A percentile compares a stretch with the other conserved stretches of the same genome.
These are phyloP conservation scores for Pluvialis apricaria DNA, from an alignment of 2,113 vertebrate genomes.

Conservation along the genomic window DNA sequence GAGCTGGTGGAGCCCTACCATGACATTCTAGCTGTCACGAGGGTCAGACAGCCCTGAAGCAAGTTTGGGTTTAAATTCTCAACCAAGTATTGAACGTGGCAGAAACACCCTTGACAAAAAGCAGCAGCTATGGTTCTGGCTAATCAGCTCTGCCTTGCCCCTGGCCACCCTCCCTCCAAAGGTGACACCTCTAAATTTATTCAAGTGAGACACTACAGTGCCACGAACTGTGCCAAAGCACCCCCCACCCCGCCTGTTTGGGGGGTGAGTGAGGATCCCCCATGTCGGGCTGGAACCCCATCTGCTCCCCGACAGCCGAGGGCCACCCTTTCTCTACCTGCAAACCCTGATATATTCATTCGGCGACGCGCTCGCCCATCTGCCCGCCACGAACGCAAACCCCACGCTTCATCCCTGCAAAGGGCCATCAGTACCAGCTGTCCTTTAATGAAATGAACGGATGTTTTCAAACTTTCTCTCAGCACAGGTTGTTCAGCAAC, in stretches of 20 bases:
- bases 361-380: fast-evolving
- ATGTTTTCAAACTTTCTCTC: not conserved
- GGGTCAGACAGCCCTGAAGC: not conserved
- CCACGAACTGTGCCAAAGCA: fast-evolving
- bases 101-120: not conserved
- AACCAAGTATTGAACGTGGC: not conserved
- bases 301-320: fast-evolving
- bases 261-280: not conserved
- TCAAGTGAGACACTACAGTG: not conserved
- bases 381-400: not conserved
- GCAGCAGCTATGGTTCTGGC: not conserved
- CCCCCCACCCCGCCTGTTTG: not conserved
- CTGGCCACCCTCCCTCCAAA: not conserved
- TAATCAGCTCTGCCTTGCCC: not conserved
- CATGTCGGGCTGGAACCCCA: not conserved
- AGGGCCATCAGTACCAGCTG: fast-evolving
- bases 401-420: not conserved
- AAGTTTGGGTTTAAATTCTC: not conserved
- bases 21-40: not conserved
- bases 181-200: not conserved
- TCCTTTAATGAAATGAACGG: fast-evolving
- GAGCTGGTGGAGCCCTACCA: not conserved
- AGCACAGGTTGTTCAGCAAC: not conserved
- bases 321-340: not conserved
- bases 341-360: not conserved